Evolutionary conservation across 2,797 vertebrate genomes (phyloP).

Genomic region (Holocentrus rufus): DNA sequence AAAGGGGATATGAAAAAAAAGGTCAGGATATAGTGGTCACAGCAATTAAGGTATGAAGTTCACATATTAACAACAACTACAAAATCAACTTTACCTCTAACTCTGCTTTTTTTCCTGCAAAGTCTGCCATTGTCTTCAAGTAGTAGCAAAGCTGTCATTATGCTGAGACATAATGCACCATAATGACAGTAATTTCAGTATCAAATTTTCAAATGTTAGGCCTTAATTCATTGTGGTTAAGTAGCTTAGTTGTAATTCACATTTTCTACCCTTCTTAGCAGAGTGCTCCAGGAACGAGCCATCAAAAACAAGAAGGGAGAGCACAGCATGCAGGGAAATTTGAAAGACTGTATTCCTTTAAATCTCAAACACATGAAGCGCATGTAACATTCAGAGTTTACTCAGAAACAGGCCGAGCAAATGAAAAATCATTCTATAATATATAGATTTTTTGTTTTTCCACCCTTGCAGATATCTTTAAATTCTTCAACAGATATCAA

Average conservation of each 20-base stretch:
- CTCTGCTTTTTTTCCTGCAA: constrained; percentile 53
- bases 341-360: constrained; percentile 25
- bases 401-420: background rate
- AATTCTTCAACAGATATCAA: background rate
- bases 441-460: constrained; percentile 22
- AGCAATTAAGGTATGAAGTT: constrained; percentile 73
- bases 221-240: constrained; percentile 79
- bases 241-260: constrained; percentile 75
- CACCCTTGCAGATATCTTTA: background rate
- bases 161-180: constrained; percentile 74
- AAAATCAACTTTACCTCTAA: constrained; percentile 74
- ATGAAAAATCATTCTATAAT: background rate
- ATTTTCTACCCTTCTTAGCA: constrained; percentile 69
- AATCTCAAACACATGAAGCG: constrained; percentile 13
- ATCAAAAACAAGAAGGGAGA: constrained; percentile 41
- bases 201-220: constrained; percentile 77
- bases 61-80: constrained; percentile 70
- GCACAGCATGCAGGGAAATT: constrained; percentile 12
- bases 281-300: constrained; percentile 65
- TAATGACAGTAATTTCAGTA: constrained; percentile 79
- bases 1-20: constrained; percentile 62
- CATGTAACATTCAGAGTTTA: background rate
- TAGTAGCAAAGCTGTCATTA: constrained; percentile 74
- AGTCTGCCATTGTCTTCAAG: constrained; percentile 74
- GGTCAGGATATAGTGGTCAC: constrained; percentile 62